Conservation (phyloP, 2,888 invertebrate species). For the Nephrocerus scutellatus region DNA sequence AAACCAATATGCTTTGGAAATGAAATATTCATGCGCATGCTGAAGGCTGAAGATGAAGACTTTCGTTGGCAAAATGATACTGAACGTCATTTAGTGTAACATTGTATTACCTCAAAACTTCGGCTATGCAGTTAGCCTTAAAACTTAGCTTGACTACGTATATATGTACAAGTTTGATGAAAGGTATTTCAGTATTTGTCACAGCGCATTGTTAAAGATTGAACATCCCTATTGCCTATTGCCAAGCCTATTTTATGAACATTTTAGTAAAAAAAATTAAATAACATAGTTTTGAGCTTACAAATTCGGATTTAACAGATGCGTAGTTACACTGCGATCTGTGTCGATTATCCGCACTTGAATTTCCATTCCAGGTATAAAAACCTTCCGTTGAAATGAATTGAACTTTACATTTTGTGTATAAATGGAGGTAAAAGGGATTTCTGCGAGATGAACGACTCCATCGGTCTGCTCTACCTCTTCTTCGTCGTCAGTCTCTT, state of each 20-base stretch:
- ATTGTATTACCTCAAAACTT: no score
- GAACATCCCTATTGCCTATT: no score
- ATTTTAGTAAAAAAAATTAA: no score
- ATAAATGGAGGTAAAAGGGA: constrained; percentile 62
- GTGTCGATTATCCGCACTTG: constrained; percentile 67
- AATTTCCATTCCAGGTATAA: constrained; percentile 73
- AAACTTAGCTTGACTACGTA: background rate
- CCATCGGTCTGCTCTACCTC: constrained; percentile 29
- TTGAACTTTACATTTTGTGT: constrained; percentile 65
- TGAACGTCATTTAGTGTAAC: no score
- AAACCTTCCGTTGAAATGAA: constrained; percentile 67
- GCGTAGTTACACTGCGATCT: constrained; percentile 75
- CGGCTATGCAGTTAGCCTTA: background rate
- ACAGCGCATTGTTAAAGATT: no score
- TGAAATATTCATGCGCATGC: no score
- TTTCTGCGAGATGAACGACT: constrained; percentile 34
- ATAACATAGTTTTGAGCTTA: constrained; percentile 54
- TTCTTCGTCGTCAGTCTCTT: constrained; percentile 35
- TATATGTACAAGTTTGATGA: background rate
- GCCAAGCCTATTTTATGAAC: no score
- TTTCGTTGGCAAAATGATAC: no score
- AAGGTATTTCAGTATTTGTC: no score
- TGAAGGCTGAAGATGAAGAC: no score
- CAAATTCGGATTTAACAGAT: constrained; percentile 84
- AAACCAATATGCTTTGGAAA: no score